Evolutionary conservation across 2,888 invertebrate genomes (phyloP), one percentile per base, ranked within the genome.

Genomic region (Stenoptilia bipunctidactyla): DNA sequence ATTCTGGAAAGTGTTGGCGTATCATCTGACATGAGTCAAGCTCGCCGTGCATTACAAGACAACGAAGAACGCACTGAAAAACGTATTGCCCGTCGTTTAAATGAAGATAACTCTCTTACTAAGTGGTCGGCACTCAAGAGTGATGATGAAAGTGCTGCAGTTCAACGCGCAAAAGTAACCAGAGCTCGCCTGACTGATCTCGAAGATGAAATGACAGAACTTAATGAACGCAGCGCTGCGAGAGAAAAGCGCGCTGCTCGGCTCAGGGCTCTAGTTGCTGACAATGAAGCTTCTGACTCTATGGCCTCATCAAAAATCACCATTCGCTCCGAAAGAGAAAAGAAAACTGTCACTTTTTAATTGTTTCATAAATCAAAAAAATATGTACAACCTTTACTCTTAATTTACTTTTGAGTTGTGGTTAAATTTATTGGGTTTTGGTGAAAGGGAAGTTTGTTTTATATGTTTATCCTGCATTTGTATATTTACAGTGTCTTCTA

Each of bases 131-230:
- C 88, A n/a, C 41, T 90, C 10, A 85, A 85, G 36, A 57, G 56
- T 25, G 63, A 53, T 3, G 80, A 82, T 5, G 75, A 79, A 44
- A 85, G 77, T 45, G 87, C 87, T 0, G 91, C 92, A 0, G 85
- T 86, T 13, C 77, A 85, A 36, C 69, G 92, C 37, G 92, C 91
- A 1, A 87, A 86, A 51, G 87, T 86, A 15, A 85, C 89, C 1
- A 86, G 89, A 47, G 90, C 90, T 8, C 86, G 92, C 37, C 73
- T 92, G 13, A 85, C 85, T 27, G 92, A 92, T 55, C 74, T 93
- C 34, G 92, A 92, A 56, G 88, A 88, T 38, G 92, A 93, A 66
- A 91, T 92, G 89, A 86, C 88, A 34, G 90, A 89, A 50, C 70
- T 92, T 43, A 88, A 82, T 13, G 90, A 91, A 56, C 86, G 89